Percentiles rank a stretch among this genome's conserved stretches.
Conservation (phyloP, 2,113 vertebrate genomes). For the Pelusios castaneus region DNA sequence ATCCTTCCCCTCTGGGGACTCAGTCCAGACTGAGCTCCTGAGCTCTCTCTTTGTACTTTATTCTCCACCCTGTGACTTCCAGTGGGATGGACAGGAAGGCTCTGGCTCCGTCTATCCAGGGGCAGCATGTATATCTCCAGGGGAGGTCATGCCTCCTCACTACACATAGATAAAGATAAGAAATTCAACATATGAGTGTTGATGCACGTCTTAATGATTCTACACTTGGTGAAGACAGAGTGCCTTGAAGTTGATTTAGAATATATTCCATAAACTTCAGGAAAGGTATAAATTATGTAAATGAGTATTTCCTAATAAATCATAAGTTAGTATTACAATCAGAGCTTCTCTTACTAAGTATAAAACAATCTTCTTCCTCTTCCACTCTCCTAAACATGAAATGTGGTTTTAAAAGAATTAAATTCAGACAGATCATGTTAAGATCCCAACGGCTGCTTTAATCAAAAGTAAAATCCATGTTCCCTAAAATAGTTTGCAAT, state of each 20-base stretch:
- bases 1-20: too few species aligned
- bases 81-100: too few species aligned
- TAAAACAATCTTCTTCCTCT: not conserved
- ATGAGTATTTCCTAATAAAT: not conserved
- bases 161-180: not conserved
- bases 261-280: not conserved
- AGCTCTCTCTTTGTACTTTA: too few species aligned
- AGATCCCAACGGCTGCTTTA: constrained; percentile 46
- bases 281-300: not conserved
- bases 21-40: too few species aligned
- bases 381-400: not conserved
- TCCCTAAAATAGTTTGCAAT: constrained; percentile 12
- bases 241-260: not conserved
- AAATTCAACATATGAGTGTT: not conserved
- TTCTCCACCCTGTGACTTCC: too few species aligned
- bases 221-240: fast-evolving
- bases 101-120: too few species aligned
- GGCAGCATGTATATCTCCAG: too few species aligned
- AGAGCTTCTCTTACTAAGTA: not conserved
- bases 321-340: not conserved
- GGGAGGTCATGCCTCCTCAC: too few species aligned
- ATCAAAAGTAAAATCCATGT: constrained; percentile 46
- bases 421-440: constrained; percentile 44
- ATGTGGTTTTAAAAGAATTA: constrained; percentile 40
- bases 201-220: fast-evolving